Base-by-base conservation (phyloP, 2,113 vertebrate species). In the Pelusios castaneus region DNA sequence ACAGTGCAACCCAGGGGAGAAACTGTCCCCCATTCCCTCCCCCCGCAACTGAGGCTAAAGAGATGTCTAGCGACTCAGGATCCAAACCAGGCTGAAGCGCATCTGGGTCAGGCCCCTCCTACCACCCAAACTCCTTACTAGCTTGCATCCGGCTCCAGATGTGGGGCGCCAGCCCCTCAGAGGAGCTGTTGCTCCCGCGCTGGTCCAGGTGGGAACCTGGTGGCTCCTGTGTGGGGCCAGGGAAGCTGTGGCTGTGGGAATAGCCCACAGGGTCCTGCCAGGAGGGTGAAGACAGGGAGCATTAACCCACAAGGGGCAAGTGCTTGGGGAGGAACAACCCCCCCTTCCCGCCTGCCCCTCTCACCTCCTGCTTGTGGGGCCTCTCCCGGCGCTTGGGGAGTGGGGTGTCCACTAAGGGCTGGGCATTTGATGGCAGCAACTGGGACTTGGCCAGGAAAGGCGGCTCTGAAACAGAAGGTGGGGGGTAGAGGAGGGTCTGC, bases 121-220 rank as follows among this genome's bases (percentile, higher is more conserved):
- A 47, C 47, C 47, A 47, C 47, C 47, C 47, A 47, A 47, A 21
- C 41, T 29, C 91, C 96, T 96, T 84, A 97, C 97, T 91, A 80
- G 90, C 63, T 85, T 96, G 97, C 78, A 97, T 90, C 52, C 79
- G 95, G 58, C 95, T 95, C 97, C 97, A 97, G 87, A 97, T 95
- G 73, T 95, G 97, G 76, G 97, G 97, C 2, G 95, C 95, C 10
- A 97, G 91, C 49, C 95, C 92, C 84, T 97, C 96, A 3, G 87
- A 80, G 1, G 85, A 76, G 80, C 67, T 80, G 10, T 93, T 93
- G 45, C 92, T 49, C 54, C 94, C 94, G 85, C 95, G 91, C 43
- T 93, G 93, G 47, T 94, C 96, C 67, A 87, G 94, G 55, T 85
- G 89, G 90, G 96, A 84, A 16, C 87, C 83, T 9, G 91, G 79